Conservation (phyloP, 2,113 vertebrate species). For the Willisornis vidua region DNA sequence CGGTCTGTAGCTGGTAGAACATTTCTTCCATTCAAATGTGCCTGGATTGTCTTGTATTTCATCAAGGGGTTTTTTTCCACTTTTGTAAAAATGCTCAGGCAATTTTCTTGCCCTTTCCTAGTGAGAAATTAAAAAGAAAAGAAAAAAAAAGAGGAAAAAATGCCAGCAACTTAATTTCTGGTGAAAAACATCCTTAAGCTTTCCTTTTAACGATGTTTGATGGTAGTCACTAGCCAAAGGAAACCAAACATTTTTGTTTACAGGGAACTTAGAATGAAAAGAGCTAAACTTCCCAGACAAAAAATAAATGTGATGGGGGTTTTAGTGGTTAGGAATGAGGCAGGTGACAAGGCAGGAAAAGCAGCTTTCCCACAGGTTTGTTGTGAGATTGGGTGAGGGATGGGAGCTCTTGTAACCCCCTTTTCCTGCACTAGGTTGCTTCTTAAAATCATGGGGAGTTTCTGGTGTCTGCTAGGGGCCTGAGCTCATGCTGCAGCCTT, state of each 20-base stretch:
- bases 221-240: neutral
- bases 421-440: neutral
- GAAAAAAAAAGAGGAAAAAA: neutral
- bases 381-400: neutral
- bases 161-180: neutral
- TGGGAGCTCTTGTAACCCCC: neutral
- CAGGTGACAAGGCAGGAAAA: neutral
- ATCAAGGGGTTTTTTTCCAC: neutral
- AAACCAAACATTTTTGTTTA: neutral
- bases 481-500: neutral
- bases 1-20: neutral
- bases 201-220: neutral
- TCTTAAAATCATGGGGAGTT: neutral
- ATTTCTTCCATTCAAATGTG: neutral
- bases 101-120: neutral
- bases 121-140: neutral
- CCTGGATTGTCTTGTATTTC: neutral
- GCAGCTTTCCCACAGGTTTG: neutral
- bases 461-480: neutral
- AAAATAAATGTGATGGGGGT: neutral
- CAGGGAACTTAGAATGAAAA: neutral
- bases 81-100: neutral
- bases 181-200: neutral
- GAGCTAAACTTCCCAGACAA: neutral
- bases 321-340: neutral